Base-by-base conservation (phyloP, 2,113 vertebrate species). In the Microtus oregoni region DNA sequence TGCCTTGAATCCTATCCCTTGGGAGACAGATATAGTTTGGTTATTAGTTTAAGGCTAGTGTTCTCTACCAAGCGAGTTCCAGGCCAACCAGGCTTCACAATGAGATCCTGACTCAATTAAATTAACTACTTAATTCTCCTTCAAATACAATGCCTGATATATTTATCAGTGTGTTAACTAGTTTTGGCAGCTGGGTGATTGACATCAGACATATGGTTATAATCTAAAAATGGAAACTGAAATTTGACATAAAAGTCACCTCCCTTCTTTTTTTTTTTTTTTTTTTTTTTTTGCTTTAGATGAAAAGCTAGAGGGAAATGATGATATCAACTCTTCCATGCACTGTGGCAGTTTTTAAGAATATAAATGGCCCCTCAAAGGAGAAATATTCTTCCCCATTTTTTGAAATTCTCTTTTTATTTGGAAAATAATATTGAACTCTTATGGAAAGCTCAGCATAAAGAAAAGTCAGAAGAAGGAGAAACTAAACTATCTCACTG, bases 241-340 rank as follows among this genome's bases (percentile, higher is more conserved):
- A 83, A 79, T 76, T 91, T 77, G 73, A 86, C 81, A 65, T 83
- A 65, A 93, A 90, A 75, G 50, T 91, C 32, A 35, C 78, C 55
- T 58, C 15, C 15, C 68, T 19, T 19, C 17, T 58, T 58, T 70
- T 41, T 81, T 94, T 85, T 93, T 90, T 58, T 58, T 70, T 32
- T 76, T 94, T 85, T 94, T 90, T 88, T 47, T 15, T 47, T 94
- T 95, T 75, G n/a, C n/a, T 5, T 91, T 44, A 73, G 32, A 10
- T 70, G 17, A 55, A 50, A 61, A 68, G 7, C 78, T 13, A 22
- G 22, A 3, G 2, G 76, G n/a, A 86, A 91, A 35, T 65, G 41
- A 87, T 13, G 19, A 85, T 22, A n/a, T 75, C 52, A 79, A 55
- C 44, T 35, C 63, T 91, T 63, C 20, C 44, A 38, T 14, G 30